Evolutionary conservation across 2,888 invertebrate species (phyloP), one percentile per base, ranked within the genome.

Genomic region (Laothoe populi): DNA sequence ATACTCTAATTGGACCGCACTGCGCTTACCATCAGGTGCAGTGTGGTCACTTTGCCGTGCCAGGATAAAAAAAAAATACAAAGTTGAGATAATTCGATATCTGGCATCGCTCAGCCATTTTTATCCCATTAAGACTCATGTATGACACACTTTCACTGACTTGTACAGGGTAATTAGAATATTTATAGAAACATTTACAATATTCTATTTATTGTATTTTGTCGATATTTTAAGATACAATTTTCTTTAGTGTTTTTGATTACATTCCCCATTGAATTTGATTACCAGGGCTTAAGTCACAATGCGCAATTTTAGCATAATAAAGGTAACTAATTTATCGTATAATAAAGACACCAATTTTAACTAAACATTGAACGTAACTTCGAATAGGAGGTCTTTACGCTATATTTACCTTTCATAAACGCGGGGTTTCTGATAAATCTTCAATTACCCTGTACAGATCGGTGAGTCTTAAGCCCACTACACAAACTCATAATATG

Each of bases 1-100:
- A n/a, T n/a, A n/a, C n/a, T n/a, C n/a, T n/a, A n/a, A n/a, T n/a
- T n/a, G n/a, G n/a, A n/a, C n/a, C n/a, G n/a, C n/a, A n/a, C n/a
- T n/a, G n/a, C n/a, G n/a, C n/a, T n/a, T n/a, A n/a, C n/a, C n/a
- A n/a, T n/a, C n/a, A n/a, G n/a, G n/a, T n/a, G n/a, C n/a, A n/a
- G n/a, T n/a, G n/a, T n/a, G n/a, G n/a, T n/a, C n/a, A n/a, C n/a
- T n/a, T n/a, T n/a, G n/a, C n/a, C n/a, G n/a, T n/a, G n/a, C n/a
- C n/a, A n/a, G n/a, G n/a, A n/a, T n/a, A n/a, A n/a, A n/a, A n/a
- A n/a, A n/a, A n/a, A n/a, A n/a, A n/a, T 35, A 35, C 53, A 35
- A 53, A 35, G 35, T 53, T 53, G 35, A 10, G 53, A 53, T 53
- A 35, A 53, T 53, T 53, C 35, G 53, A 53, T 53, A 53, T 31